Evolutionary conservation across 2,888 invertebrate species (phyloP), one percentile per base, ranked within the genome.

Genomic region (Achlya flavicornis): DNA sequence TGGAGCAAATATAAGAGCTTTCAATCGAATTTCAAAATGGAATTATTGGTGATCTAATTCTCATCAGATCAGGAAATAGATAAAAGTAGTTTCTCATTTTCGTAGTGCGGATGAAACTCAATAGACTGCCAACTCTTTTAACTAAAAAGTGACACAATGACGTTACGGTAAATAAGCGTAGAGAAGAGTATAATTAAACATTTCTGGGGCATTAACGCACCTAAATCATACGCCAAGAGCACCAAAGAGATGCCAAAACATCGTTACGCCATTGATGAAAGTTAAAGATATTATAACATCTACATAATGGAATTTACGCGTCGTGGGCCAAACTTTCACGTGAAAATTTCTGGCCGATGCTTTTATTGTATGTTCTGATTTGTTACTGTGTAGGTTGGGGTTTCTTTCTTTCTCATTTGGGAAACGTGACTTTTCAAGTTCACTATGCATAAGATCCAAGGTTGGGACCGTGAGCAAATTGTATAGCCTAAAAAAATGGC

Each of bases 251-350:
- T 19, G 53, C 53, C 53, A 53, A 53, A 53, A 53, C 19, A 6
- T 53, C n/a, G 16, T 75, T 77, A 77, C 76, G 73, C 70, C 74
- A 77, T 76, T 77, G 76, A 77, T 77, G 76, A 77, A 77, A 77
- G 76, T 77, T 60, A 53, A 67, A 77, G 76, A 77, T 77, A 73
- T 74, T 74, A 65, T 62, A 72, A 63, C 68, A 75, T 77, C 78
- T 74, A 68, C 74, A 76, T 77, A 71, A 70, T 68, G 70, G 66
- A 66, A 38, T 58, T 33, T 38, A 35, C 35, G 58, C 33, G 35
- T 16, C 16, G 35, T 38, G 58, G 60, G 60, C 41, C 60, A 41
- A 41, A 60, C 60, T 60, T 60, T 60, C 60, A 60, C 60, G 60
- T 43, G 41, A 43, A 60, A 41, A 53, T 53, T 10, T 46, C 6